Evolutionary conservation across 2,797 vertebrate species (phyloP), one percentile per base, ranked within the genome.

Genomic region (Momotus momota): DNA sequence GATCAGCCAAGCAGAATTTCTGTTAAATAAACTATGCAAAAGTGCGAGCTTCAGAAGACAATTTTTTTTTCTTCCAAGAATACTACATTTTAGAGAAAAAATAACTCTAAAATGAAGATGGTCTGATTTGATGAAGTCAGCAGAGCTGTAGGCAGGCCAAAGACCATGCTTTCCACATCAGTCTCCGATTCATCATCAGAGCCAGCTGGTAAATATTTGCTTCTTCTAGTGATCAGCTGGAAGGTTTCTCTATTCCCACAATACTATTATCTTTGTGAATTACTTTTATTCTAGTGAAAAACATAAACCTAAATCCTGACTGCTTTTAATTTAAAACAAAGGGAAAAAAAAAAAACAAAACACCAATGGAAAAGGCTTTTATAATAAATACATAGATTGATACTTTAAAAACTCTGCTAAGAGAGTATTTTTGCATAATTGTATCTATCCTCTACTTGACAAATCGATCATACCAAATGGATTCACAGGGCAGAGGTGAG

Each of bases 91-190:
- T 77, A 73, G 66, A 77, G 64, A 87, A 91, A 71, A 92, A 89
- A 57, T 38, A 77, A 60, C 83, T 82, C 22, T 57, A 93, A 81
- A 94, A 75, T 33, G 41, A 79, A 86, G 82, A 74, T 75, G 87
- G 67, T 86, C 82, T 77, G 70, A 93, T 94, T 84, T 95, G 95
- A 91, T 92, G 94, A 94, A 93, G 90, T 94, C 91, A 94, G 93
- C 93, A 93, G 60, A 95, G 80, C 80, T 77, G 73, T 19, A 73
- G 70, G 67, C 86, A 93, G 80, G 88, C 92, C 0, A 35, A 82
- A 75, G 94, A 91, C 81, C 77, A 40, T 25, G 45, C 62, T 94
- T 51, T 86, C 73, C 92, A 66, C 86, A 45, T 86, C 83, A 82
- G 38, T 54, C 70, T 88, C 85, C 82, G 46, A 80, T 60, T 88